phyloP scores from a whole-genome alignment of 2,888 invertebrate species.

The Uloborus plumipes region DNA sequence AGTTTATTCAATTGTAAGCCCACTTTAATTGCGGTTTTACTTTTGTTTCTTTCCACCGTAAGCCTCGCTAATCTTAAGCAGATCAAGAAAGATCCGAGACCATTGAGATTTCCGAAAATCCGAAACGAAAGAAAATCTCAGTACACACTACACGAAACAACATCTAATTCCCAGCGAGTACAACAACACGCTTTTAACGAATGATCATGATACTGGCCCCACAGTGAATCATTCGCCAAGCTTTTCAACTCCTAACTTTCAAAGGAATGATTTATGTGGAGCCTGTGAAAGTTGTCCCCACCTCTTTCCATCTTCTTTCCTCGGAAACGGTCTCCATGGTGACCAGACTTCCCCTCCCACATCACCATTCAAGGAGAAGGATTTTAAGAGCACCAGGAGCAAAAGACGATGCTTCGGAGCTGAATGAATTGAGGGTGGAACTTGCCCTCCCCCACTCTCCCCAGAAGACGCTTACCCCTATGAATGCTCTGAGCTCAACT shows the following conservation, averaged over 20 bases:
- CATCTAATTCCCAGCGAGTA: conserved; percentile 50
- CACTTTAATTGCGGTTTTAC: conserved; percentile 20
- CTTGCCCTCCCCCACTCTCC: not conserved
- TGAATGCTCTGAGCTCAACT: not conserved
- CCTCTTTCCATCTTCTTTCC: conserved; percentile 51
- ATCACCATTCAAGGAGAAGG: conserved; percentile 44
- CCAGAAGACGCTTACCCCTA: too few relatives aligned
- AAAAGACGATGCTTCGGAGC: conserved; percentile 2
- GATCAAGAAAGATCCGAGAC: not conserved
- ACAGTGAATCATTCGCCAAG: conserved; percentile 57
- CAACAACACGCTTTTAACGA: conserved; percentile 63
- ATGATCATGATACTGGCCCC: conserved; percentile 52
- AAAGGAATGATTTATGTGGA: conserved; percentile 61
- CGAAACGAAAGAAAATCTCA: conserved; percentile 20
- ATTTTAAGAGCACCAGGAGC: conserved; percentile 25
- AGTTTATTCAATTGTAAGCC: not conserved
- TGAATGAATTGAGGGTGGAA: not conserved
- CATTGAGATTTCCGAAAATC: not conserved
- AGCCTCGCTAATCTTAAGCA: conserved; percentile 3
- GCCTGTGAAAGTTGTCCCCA: conserved; percentile 59
- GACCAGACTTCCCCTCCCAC: conserved; percentile 30
- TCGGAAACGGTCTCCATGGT: conserved; percentile 27
- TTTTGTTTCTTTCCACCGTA: not conserved
- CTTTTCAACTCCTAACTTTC: conserved; percentile 61
- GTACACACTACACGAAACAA: conserved; percentile 43